Conservation (phyloP, 2,113 vertebrate genomes). For the Pseudois nayaur region DNA sequence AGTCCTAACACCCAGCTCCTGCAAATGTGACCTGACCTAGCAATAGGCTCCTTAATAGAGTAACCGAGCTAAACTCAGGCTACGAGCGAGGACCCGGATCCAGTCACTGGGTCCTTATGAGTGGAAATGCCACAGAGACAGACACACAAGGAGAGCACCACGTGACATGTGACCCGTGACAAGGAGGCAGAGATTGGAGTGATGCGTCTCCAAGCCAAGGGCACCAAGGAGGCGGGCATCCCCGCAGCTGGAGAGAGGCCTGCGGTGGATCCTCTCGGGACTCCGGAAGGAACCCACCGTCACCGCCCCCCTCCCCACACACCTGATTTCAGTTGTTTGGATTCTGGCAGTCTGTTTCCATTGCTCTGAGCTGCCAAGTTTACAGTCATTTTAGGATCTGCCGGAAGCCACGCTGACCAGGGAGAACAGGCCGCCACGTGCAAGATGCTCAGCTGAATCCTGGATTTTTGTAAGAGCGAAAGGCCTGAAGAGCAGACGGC, state of each 20-base stretch:
- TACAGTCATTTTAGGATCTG: background rate
- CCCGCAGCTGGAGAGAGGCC: background rate
- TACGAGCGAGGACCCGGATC: background rate
- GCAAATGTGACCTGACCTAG: background rate
- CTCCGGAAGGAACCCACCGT: background rate
- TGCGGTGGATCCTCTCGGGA: background rate
- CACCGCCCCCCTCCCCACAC: accelerated
- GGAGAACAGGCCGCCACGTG: accelerated
- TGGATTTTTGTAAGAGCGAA: background rate
- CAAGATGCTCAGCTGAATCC: background rate
- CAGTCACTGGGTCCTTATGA: background rate
- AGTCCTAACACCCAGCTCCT: background rate
- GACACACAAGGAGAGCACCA: background rate
- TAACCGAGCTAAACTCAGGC: background rate
- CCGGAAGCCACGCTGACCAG: background rate
- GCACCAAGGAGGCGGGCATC: background rate
- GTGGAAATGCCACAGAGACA: background rate
- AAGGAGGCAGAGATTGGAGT: background rate
- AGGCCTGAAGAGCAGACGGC: background rate
- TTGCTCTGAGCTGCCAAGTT: background rate
- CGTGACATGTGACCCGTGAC: accelerated
- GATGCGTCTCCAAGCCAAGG: background rate
- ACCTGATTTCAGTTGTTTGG: background rate
- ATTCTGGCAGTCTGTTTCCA: background rate
- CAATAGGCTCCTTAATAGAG: background rate